Conservation (phyloP, 2,113 vertebrate genomes). For the Boulengeromyrus knoepffleri region DNA sequence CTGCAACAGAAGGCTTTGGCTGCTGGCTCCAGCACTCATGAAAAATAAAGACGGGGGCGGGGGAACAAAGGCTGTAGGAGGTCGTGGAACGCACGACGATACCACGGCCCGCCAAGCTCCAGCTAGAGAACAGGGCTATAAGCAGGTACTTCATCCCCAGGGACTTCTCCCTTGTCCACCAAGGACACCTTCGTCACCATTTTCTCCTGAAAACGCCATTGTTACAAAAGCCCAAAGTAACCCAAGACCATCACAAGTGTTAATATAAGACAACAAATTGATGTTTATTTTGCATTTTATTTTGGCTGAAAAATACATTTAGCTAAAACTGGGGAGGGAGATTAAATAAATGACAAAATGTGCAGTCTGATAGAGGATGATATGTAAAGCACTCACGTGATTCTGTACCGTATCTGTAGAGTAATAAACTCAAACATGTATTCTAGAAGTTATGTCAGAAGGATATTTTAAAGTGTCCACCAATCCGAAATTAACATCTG, state of each 20-base stretch:
- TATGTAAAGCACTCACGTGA: neutral
- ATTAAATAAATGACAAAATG: neutral
- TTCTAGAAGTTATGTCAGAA: neutral
- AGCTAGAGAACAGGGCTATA: neutral
- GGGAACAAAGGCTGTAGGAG: neutral
- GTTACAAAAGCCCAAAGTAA: neutral
- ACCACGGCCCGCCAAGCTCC: neutral
- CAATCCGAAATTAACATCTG: neutral
- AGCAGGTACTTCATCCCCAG: neutral
- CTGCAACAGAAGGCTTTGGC: constrained; percentile 22
- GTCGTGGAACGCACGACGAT: neutral
- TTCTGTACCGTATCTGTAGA: neutral
- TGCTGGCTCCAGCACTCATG: constrained; percentile 13
- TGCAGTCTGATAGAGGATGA: neutral
- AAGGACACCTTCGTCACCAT: neutral
- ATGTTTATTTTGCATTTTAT: neutral
- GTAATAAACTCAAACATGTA: neutral
- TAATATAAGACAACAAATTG: neutral
- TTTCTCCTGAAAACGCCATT: neutral
- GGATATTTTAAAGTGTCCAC: neutral
- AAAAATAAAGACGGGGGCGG: neutral
- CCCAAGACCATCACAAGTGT: neutral
- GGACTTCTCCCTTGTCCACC: neutral
- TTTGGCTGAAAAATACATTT: neutral
- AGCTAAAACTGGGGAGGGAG: neutral